Evolutionary conservation across 37 sponge, comb jelly and placozoan genomes (phyloP), one percentile per base, ranked within the genome.

Genomic region (Halichondria panicea): DNA sequence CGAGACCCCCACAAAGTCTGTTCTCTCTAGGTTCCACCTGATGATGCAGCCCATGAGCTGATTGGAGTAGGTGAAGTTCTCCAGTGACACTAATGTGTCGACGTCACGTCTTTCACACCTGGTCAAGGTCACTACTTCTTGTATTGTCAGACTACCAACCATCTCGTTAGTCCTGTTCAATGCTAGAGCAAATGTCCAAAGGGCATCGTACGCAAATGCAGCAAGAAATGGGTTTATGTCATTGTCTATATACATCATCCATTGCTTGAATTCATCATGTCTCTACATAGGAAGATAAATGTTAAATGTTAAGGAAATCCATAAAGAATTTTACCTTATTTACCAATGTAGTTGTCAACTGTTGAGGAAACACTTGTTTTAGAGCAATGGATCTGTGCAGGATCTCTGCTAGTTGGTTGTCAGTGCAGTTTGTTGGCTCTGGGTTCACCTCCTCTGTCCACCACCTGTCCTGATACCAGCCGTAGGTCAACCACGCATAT

Each of bases 401-500:
- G n/a, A n/a, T n/a, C n/a, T n/a, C n/a, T n/a, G n/a, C n/a, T n/a
- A n/a, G n/a, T n/a, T n/a, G n/a, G n/a, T n/a, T n/a, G n/a, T n/a
- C n/a, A n/a, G n/a, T n/a, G n/a, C n/a, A n/a, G n/a, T 72, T 35
- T 9, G 55, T 8, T n/a, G 11, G 36, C 11, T n/a, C n/a, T n/a
- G n/a, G n/a, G 18, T 65, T 24, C 13, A 66, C 78, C 1, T 5
- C 54, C 37, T 33, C 25, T 38, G 67, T 66, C 78, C 78, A 77
- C 78, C 78, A 77, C 27, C 31, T 0, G 1, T 77, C 78, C 13
- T 24, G 32, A 18, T 77, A 77, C 67, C 66, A 66, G 39, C 28
- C 78, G 35, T 66, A 66, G 40, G 40, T n/a, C 18, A 77, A 55
- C 78, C 78, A 77, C 27, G 57, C 78, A 66, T 66, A 77, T n/a